These are phyloP conservation scores for Diadema setosum DNA, from an alignment of 35 echinoderm and acorn worm genomes.

Conservation along the genomic window DNA sequence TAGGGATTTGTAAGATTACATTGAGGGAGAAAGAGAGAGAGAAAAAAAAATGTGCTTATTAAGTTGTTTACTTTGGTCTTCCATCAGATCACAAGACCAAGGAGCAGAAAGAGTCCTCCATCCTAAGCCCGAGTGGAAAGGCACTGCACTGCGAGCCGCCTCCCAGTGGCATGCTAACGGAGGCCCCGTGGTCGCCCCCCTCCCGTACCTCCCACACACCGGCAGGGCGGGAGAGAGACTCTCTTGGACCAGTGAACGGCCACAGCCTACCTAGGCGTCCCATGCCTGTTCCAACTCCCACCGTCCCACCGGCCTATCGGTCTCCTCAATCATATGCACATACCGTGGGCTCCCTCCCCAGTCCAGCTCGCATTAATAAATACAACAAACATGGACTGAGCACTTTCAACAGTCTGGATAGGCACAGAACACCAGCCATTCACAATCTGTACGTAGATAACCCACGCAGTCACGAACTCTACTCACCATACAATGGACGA, in stretches of 20 bases:
- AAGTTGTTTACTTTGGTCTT: neutral
- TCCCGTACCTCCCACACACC: slow-evolving; percentile 20
- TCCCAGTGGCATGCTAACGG: slow-evolving; percentile 1
- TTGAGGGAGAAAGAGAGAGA: no score
- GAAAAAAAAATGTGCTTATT: no score
- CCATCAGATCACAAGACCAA: neutral
- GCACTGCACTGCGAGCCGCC: neutral
- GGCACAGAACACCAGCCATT: neutral
- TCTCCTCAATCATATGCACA: neutral
- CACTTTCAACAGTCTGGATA: slow-evolving; percentile 16
- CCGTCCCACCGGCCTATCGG: neutral
- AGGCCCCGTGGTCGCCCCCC: slow-evolving; percentile 12
- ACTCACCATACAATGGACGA: neutral
- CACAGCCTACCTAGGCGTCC: slow-evolving; percentile 16
- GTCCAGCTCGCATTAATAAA: slow-evolving; percentile 5
- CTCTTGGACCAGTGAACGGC: slow-evolving; percentile 29
- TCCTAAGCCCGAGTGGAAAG: slow-evolving; percentile 14
- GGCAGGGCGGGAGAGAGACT: slow-evolving; percentile 11
- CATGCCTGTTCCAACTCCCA: neutral
- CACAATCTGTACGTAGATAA: slow-evolving; percentile 8
- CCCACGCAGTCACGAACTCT: neutral
- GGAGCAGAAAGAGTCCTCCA: neutral
- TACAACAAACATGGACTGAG: neutral
- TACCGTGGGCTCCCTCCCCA: slow-evolving; percentile 1
- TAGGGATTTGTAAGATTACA: no score